Percentiles rank a stretch among this genome's conserved stretches.
These are phyloP conservation scores for Phalacrocorax pelagicus DNA, from an alignment of 2,113 vertebrate species.

Conservation along the genomic window DNA sequence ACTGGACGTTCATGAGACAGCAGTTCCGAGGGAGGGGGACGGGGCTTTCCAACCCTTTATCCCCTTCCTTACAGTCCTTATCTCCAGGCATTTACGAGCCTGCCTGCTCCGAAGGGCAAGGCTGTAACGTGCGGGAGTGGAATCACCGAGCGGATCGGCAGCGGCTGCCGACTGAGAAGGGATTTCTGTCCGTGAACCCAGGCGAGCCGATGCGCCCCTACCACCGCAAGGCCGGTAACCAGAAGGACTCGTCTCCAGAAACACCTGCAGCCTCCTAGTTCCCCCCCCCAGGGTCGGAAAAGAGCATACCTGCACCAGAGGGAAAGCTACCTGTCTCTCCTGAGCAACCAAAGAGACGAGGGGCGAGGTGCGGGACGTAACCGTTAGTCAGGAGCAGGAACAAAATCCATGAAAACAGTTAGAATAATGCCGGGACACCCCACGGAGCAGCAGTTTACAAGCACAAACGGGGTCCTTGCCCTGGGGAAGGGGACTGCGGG, in stretches of 20 bases:
- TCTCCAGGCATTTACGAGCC: not conserved
- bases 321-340: conserved; percentile 44
- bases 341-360: not conserved
- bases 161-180: not conserved
- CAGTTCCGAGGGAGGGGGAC: not conserved
- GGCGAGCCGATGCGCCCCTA: not conserved
- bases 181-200: not conserved
- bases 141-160: not conserved
- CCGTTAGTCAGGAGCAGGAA: conserved; percentile 12
- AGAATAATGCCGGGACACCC: not conserved
- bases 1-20: not conserved
- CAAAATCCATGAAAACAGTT: conserved; percentile 15
- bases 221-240: not conserved
- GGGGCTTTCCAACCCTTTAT: not conserved
- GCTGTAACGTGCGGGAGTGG: not conserved
- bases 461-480: not conserved
- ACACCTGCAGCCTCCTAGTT: not conserved
- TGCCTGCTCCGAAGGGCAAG: not conserved
- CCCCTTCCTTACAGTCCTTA: not conserved
- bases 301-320: not conserved
- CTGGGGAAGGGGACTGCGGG: not conserved
- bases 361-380: not conserved
- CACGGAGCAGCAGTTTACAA: not conserved
- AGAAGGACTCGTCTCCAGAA: not conserved
- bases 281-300: not conserved